Conservation (phyloP, 2,888 invertebrate species). For the Volucella zonaria region DNA sequence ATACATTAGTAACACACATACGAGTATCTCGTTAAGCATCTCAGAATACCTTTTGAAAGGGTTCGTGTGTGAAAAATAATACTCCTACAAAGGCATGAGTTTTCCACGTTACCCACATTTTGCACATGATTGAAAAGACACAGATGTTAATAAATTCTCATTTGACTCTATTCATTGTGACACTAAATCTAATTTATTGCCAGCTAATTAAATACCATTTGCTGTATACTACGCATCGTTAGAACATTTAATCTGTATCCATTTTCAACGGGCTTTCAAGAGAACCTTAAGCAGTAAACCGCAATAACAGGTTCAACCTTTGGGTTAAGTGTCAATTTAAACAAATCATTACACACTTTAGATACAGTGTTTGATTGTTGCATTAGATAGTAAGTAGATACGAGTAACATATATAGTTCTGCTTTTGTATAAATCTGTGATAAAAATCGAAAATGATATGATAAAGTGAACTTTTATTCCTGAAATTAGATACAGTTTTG, state of each 20-base stretch:
- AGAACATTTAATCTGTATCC: constrained; percentile 7
- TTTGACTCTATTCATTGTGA: constrained; percentile 31
- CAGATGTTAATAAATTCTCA: constrained; percentile 32
- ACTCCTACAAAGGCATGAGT: no score
- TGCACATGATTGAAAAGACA: no score
- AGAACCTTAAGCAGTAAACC: constrained; percentile 2
- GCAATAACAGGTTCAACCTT: constrained; percentile 28
- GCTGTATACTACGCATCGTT: constrained; percentile 33
- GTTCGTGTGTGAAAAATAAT: no score
- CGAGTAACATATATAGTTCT: neutral
- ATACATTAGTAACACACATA: no score
- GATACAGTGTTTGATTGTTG: constrained; percentile 10
- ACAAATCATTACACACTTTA: constrained; percentile 14
- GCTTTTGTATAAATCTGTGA: neutral
- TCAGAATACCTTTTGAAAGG: no score
- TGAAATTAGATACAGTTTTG: no score
- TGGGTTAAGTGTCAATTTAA: neutral
- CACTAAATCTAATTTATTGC: constrained; percentile 43
- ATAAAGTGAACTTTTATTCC: no score
- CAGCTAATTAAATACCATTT: constrained; percentile 48
- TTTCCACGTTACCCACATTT: no score
- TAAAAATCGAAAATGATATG: no score
- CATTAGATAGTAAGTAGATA: neutral
- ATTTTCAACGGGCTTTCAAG: constrained; percentile 11
- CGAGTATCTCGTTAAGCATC: no score